Conservation (phyloP, 2,888 invertebrate genomes). For the Orchesella flavescens region DNA sequence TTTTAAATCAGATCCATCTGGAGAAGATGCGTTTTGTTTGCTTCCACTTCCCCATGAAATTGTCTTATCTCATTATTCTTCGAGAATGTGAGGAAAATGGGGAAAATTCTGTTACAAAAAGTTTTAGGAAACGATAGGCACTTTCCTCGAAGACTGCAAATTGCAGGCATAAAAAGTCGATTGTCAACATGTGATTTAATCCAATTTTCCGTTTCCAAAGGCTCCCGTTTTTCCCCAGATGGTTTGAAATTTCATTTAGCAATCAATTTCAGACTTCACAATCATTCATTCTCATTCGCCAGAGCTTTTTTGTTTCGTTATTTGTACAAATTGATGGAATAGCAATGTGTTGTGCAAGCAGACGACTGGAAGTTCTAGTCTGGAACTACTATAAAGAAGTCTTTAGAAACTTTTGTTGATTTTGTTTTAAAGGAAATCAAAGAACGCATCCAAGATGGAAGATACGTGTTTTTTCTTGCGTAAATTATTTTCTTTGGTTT, state of each 20-base stretch:
- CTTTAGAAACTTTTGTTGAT: too few species aligned
- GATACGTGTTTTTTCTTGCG: too few species aligned
- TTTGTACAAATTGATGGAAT: not conserved
- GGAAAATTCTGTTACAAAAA: not conserved
- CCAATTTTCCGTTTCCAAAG: slow-evolving; percentile 9
- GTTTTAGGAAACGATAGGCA: too few species aligned
- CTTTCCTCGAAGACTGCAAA: not conserved
- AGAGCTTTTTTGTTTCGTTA: not conserved
- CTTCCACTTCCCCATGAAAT: slow-evolving; percentile 25
- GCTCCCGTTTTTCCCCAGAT: not conserved
- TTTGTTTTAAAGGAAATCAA: too few species aligned
- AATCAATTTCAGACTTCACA: slow-evolving; percentile 49
- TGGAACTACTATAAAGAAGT: too few species aligned
- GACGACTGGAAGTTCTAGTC: too few species aligned
- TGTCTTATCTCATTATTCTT: slow-evolving; percentile 23
- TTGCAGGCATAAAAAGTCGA: not conserved
- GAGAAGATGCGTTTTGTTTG: slow-evolving; percentile 13
- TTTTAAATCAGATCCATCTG: slow-evolving; percentile 9
- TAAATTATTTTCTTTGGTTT: too few species aligned
- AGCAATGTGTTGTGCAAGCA: too few species aligned
- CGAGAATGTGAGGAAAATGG: not conserved
- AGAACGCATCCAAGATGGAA: too few species aligned
- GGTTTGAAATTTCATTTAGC: slow-evolving; percentile 43
- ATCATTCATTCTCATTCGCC: slow-evolving; percentile 42
- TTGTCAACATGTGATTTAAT: slow-evolving; percentile 30